phyloP scores from a whole-genome alignment of 2,113 vertebrate genomes.

The Synchiropus splendidus region DNA sequence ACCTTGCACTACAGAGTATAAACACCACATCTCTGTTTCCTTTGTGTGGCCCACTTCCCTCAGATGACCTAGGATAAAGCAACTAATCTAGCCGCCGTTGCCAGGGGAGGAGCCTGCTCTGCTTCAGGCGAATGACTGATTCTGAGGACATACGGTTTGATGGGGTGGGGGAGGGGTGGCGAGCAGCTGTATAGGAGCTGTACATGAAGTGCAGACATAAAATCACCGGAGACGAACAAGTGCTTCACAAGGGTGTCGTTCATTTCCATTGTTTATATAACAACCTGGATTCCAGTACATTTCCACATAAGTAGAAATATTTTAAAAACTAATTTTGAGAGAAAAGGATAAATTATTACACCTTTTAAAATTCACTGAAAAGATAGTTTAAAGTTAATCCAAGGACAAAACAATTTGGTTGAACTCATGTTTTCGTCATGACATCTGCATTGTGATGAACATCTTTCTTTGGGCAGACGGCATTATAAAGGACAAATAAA shows the following conservation, averaged over 20 bases:
- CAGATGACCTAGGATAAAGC: slow-evolving; percentile 58
- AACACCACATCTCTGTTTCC: slow-evolving; percentile 18
- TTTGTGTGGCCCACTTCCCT: slow-evolving; percentile 59
- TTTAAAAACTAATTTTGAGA: too few relatives aligned
- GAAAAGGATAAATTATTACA: too few relatives aligned
- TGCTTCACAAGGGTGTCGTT: not conserved
- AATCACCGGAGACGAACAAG: slow-evolving; percentile 9
- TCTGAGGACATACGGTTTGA: slow-evolving; percentile 40
- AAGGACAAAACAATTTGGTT: not conserved
- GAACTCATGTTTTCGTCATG: too few relatives aligned
- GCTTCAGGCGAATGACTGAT: slow-evolving; percentile 37
- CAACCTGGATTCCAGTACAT: too few relatives aligned
- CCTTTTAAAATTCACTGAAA: too few relatives aligned
- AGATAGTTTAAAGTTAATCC: slow-evolving; percentile 7
- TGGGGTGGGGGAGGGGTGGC: slow-evolving; percentile 42
- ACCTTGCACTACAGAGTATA: not conserved
- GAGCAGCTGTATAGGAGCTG: slow-evolving; percentile 32
- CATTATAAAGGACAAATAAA: too few relatives aligned
- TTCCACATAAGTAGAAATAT: too few relatives aligned
- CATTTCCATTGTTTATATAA: too few relatives aligned
- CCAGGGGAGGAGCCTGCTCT: slow-evolving; percentile 52
- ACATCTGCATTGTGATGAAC: too few relatives aligned
- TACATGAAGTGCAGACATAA: slow-evolving; percentile 26
- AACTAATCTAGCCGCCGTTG: slow-evolving; percentile 56
- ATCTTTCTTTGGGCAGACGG: too few relatives aligned